These are phyloP conservation scores for Nemurella pictetii DNA, from an alignment of 2,888 invertebrate species.

Conservation along the genomic window DNA sequence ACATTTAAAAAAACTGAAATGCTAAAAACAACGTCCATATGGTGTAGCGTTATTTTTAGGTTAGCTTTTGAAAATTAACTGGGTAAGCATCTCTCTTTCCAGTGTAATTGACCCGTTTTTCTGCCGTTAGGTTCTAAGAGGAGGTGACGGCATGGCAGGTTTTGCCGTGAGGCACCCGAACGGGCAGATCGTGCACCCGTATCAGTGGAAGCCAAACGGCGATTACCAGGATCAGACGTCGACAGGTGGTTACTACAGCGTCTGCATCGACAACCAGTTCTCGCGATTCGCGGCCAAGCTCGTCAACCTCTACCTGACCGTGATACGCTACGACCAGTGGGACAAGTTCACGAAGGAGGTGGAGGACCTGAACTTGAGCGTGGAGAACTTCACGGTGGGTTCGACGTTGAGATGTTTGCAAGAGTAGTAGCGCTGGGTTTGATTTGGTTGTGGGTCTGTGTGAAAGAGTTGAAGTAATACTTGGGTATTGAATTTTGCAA, in stretches of 20 bases:
- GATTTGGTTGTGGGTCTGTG: too few relatives aligned
- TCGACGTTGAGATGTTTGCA: constrained; percentile 45
- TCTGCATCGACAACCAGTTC: constrained; percentile 92
- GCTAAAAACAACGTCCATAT: background rate
- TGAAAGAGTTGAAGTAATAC: too few relatives aligned
- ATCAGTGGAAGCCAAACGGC: constrained; percentile 86
- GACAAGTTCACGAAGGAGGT: constrained; percentile 88
- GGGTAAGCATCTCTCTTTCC: background rate
- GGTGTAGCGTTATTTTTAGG: background rate
- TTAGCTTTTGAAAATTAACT: background rate
- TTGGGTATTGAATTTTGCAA: background rate
- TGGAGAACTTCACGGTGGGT: constrained; percentile 87
- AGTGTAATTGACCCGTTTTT: constrained; percentile 42
- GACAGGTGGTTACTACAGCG: constrained; percentile 83
- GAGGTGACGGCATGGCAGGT: constrained; percentile 93
- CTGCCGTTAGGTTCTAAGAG: constrained; percentile 74
- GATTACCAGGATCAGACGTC: constrained; percentile 86
- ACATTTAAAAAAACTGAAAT: background rate
- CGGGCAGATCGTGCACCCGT: constrained; percentile 83
- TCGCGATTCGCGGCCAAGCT: constrained; percentile 88
- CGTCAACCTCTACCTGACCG: constrained; percentile 87
- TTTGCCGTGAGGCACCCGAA: constrained; percentile 86
- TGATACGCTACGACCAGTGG: constrained; percentile 90
- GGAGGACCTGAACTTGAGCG: constrained; percentile 82
- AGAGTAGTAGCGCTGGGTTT: too few relatives aligned